Percentiles rank a stretch among this genome's conserved stretches.
Conservation (phyloP, 2,888 invertebrate species). For the Xylocampa areola region DNA sequence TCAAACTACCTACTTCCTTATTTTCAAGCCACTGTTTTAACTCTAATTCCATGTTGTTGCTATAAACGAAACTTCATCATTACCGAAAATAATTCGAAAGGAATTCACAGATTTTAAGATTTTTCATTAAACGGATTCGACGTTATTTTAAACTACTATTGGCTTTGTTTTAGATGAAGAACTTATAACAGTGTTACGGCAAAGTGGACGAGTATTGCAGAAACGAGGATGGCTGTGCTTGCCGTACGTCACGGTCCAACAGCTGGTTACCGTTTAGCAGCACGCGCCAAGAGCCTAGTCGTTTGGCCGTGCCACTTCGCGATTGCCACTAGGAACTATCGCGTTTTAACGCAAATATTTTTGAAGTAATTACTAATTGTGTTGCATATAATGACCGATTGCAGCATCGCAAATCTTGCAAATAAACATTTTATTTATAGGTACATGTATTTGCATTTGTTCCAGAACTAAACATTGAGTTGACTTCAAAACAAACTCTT, state of each 20-base stretch:
- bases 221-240: constrained; percentile 80
- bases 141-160: too few species aligned
- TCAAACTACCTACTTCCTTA: too few species aligned
- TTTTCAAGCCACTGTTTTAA: too few species aligned
- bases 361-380: constrained; percentile 30
- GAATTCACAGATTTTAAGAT: not conserved
- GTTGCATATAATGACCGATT: constrained; percentile 18
- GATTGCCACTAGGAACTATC: constrained; percentile 60
- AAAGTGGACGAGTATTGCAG: constrained; percentile 67
- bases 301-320: constrained; percentile 62
- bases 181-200: constrained; percentile 57
- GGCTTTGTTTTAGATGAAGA: too few species aligned
- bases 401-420: too few species aligned
- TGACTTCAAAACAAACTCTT: constrained; percentile 4
- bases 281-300: constrained; percentile 72
- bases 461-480: not conserved
- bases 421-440: constrained; percentile 18
- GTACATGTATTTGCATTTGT: not conserved
- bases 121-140: not conserved
- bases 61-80: too few species aligned
- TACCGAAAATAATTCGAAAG: not conserved
- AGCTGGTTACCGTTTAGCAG: constrained; percentile 73
- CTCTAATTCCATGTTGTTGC: too few species aligned
- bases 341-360: constrained; percentile 26
- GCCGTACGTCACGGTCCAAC: constrained; percentile 78